Evolutionary conservation across 37 sponge, comb jelly and placozoan species (phyloP).

Genomic region (Aphrocallistes beatrix): DNA sequence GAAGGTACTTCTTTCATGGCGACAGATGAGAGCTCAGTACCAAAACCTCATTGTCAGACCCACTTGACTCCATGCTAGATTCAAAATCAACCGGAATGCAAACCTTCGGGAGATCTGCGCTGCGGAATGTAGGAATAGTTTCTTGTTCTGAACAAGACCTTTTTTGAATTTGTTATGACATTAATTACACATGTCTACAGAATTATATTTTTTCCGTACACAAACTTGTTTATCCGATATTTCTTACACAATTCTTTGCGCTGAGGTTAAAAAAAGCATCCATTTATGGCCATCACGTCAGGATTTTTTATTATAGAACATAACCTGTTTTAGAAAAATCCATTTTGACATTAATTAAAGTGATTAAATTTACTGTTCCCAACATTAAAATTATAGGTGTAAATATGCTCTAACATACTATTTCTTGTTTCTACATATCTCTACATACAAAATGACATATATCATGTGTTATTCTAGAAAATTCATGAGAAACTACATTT

Average conservation of each 20-base stretch:
- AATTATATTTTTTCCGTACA: not conserved
- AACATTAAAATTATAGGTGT: slow-evolving; percentile 44
- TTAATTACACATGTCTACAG: not conserved
- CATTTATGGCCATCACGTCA: slow-evolving; percentile 15
- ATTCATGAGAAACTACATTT: slow-evolving; percentile 1
- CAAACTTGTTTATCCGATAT: not conserved
- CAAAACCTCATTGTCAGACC: too few species aligned
- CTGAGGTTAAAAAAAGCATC: slow-evolving; percentile 14
- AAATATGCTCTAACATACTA: not conserved
- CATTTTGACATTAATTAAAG: not conserved
- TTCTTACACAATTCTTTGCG: not conserved
- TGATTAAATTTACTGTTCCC: slow-evolving; percentile 19
- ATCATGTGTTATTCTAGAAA: slow-evolving; percentile 3
- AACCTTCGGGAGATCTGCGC: too few species aligned
- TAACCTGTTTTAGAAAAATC: not conserved
- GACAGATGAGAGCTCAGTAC: too few species aligned
- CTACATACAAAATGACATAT: not conserved
- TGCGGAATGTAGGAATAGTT: too few species aligned
- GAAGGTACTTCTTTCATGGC: too few species aligned
- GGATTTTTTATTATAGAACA: not conserved
- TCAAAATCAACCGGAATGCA: too few species aligned
- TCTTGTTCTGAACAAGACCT: too few species aligned
- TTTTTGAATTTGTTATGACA: too few species aligned
- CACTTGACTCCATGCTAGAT: too few species aligned
- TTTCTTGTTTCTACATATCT: not conserved